Evolutionary conservation across 2,113 vertebrate genomes (phyloP).

Genomic region (Sorex fumeus): DNA sequence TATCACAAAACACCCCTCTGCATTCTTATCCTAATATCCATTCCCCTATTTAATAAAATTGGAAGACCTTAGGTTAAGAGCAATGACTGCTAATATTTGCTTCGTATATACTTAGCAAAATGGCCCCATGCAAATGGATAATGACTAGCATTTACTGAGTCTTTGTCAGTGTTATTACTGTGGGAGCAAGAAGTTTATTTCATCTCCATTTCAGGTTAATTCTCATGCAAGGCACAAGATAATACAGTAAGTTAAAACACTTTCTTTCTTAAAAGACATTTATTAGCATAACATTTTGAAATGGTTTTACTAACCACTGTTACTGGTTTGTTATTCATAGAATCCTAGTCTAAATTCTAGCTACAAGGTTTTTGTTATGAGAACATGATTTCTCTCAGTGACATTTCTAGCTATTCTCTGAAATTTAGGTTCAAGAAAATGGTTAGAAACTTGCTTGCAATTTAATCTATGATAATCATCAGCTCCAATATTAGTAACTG

Average conservation of each 20-base stretch:
- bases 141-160: not conserved
- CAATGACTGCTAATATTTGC: not conserved
- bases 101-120: not conserved
- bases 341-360: not conserved
- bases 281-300: not conserved
- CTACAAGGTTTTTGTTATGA: not conserved
- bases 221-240: not conserved
- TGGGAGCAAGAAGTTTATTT: not conserved
- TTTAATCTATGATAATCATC: too few relatives aligned
- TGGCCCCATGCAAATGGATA: not conserved
- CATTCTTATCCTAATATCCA: not conserved
- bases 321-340: not conserved
- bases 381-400: not conserved
- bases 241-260: not conserved
- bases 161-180: not conserved
- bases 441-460: too few relatives aligned
- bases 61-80: not conserved
- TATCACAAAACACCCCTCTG: not conserved
- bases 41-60: slow-evolving; percentile 8
- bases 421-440: not conserved
- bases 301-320: not conserved
- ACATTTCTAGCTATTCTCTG: not conserved
- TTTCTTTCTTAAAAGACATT: not conserved
- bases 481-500: too few relatives aligned
- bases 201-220: not conserved